phyloP scores from a whole-genome alignment of 2,113 vertebrate genomes.

The Boulengeromyrus knoepffleri region DNA sequence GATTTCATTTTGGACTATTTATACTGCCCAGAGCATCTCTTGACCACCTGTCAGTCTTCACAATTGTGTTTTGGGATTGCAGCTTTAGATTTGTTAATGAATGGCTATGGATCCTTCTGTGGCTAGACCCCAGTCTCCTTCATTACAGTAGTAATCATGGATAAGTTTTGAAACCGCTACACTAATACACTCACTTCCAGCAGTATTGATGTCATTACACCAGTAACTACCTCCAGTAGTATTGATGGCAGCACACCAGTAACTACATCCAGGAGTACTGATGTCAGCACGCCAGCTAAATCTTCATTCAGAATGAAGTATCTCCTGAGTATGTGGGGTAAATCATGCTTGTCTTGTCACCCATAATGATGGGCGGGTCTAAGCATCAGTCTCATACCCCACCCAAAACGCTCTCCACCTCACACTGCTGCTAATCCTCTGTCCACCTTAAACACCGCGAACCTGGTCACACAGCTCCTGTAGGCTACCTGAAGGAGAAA shows the following conservation, averaged over 20 bases:
- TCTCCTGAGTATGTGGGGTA: not conserved
- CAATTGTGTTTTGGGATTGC: not conserved
- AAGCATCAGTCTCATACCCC: not conserved
- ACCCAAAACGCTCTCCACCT: not conserved
- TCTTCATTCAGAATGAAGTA: not conserved
- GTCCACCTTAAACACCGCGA: not conserved
- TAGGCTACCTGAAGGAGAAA: not conserved
- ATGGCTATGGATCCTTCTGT: no score
- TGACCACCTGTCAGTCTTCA: not conserved
- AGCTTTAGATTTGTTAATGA: not conserved
- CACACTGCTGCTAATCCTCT: not conserved
- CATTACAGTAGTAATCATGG: not conserved
- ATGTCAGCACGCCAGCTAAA: not conserved
- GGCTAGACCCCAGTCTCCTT: not conserved
- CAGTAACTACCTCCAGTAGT: not conserved
- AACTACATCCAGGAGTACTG: not conserved
- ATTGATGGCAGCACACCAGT: no score
- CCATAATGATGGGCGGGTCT: not conserved
- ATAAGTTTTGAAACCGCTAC: not conserved
- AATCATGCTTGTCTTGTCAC: not conserved
- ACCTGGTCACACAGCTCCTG: not conserved
- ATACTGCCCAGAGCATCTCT: not conserved
- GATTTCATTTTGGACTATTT: not conserved
- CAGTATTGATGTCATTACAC: not conserved
- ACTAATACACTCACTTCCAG: not conserved